These are phyloP conservation scores for Papilio protenor DNA, from an alignment of 2,888 invertebrate genomes.

Conservation along the genomic window DNA sequence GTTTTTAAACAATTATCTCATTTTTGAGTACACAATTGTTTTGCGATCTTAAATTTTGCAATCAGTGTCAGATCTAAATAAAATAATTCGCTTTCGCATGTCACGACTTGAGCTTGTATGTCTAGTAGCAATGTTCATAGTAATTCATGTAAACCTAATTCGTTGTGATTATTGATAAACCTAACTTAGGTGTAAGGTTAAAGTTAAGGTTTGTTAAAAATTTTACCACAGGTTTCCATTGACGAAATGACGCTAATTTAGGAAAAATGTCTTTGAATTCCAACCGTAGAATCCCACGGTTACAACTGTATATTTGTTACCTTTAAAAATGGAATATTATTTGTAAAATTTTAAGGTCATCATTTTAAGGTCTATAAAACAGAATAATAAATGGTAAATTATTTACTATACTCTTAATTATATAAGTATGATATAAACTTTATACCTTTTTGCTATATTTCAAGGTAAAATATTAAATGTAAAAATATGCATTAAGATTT, in stretches of 20 bases:
- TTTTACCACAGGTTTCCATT: neutral
- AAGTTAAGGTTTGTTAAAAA: neutral
- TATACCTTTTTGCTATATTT: no score
- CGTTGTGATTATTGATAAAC: constrained; percentile 52
- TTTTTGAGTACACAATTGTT: neutral
- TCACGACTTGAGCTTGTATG: neutral
- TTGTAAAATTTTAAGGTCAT: no score
- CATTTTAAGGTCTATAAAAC: no score
- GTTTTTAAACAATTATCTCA: no score
- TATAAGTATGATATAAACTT: no score
- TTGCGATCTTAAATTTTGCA: neutral
- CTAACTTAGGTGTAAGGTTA: constrained; percentile 8
- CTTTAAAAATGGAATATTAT: no score
- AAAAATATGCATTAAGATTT: neutral
- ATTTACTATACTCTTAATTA: no score
- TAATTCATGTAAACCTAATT: constrained; percentile 45
- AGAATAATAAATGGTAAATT: no score
- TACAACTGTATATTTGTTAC: no score
- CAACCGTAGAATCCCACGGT: no score
- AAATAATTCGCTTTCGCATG: neutral
- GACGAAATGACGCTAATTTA: neutral
- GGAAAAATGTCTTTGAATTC: no score
- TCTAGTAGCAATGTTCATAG: neutral
- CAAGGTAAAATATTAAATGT: neutral
- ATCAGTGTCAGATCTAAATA: neutral